phyloP scores from a whole-genome alignment of 1,140 invertebrate species.

The Whitmania pigra region DNA sequence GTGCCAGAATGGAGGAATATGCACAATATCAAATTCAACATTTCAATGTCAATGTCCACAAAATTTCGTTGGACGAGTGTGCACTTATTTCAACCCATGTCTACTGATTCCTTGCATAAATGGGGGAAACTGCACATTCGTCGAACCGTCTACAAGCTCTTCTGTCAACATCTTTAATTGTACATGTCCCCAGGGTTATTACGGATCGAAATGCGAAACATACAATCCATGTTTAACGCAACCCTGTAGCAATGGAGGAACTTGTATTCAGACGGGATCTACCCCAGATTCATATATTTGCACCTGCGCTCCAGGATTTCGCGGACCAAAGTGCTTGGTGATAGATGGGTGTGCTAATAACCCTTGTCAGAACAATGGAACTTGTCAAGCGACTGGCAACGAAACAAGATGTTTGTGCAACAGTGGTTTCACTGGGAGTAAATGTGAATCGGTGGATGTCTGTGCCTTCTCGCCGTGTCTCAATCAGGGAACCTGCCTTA shows the following conservation, averaged over 20 bases:
- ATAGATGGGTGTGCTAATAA: constrained; percentile 15
- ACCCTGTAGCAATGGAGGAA: constrained; percentile 20
- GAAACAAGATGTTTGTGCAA: constrained; percentile 36
- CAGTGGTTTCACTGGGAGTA: constrained; percentile 21
- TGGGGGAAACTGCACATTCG: constrained; percentile 19
- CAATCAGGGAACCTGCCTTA: constrained; percentile 31
- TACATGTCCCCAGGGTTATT: constrained; percentile 22
- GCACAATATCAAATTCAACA: constrained; percentile 55
- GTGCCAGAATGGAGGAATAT: constrained; percentile 29
- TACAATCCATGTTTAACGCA: constrained; percentile 19
- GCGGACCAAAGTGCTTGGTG: neutral
- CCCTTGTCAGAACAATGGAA: constrained; percentile 25
- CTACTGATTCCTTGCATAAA: constrained; percentile 27
- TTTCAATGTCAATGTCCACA: constrained; percentile 18
- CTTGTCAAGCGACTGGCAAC: constrained; percentile 57
- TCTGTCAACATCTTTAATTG: constrained; percentile 20
- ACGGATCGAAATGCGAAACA: constrained; percentile 22
- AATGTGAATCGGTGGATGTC: constrained; percentile 19
- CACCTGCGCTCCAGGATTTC: constrained; percentile 12
- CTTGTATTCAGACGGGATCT: constrained; percentile 8
- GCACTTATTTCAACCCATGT: constrained; percentile 18
- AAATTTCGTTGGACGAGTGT: constrained; percentile 15
- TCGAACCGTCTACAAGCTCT: constrained; percentile 19
- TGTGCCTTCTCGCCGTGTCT: constrained; percentile 29
- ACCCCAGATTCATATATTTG: constrained; percentile 18